A percentile compares a stretch with the other conserved stretches of the same genome.
These are phyloP conservation scores for Platyura marginata DNA, from an alignment of 1,140 invertebrate species.

Conservation along the genomic window DNA sequence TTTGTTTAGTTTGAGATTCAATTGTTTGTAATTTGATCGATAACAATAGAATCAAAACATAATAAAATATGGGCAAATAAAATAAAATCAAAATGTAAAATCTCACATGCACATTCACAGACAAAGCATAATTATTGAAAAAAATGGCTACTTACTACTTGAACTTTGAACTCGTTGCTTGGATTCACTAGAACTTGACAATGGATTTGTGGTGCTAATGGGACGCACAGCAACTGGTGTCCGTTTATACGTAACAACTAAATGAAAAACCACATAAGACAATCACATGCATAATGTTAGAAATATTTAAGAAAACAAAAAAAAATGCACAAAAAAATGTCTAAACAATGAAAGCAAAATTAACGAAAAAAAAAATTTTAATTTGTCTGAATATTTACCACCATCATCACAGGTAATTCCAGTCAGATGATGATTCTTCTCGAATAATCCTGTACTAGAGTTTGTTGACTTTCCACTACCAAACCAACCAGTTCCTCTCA, in stretches of 20 bases:
- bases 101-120: too few species aligned
- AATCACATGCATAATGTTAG: too few species aligned
- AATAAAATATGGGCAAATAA: too few species aligned
- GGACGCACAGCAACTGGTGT: not conserved
- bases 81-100: too few species aligned
- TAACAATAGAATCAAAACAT: too few species aligned
- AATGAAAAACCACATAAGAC: not conserved
- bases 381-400: constrained; percentile 1
- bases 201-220: not conserved
- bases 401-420: constrained; percentile 1
- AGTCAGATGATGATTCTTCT: not conserved
- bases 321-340: not conserved
- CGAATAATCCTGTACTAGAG: not conserved
- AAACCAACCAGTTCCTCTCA: not conserved
- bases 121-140: not conserved
- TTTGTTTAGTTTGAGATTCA: too few species aligned
- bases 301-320: too few species aligned
- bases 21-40: too few species aligned
- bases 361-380: not conserved
- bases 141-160: not conserved
- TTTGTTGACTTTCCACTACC: constrained; percentile 1
- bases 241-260: constrained; percentile 1
- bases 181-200: not conserved
- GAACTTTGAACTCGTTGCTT: not conserved
- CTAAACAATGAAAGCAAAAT: not conserved